Conservation (phyloP, 2,113 vertebrate genomes). For the Anhinga anhinga region DNA sequence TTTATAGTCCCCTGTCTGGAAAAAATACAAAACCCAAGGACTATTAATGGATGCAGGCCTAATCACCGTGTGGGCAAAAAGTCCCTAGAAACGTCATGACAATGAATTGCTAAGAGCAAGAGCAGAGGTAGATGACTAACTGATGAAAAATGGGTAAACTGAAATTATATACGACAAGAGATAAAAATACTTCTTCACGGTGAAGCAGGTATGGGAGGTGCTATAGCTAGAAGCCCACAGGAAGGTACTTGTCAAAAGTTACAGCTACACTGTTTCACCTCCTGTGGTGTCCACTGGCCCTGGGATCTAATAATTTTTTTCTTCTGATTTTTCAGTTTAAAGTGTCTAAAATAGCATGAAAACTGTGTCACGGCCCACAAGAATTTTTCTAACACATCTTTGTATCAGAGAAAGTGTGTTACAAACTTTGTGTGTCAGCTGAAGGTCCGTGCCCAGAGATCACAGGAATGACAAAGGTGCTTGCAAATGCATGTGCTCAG, state of each 20-base stretch:
- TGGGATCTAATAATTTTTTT: not conserved
- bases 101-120: not conserved
- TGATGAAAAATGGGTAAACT: not conserved
- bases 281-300: not conserved
- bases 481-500: not conserved
- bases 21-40: not conserved
- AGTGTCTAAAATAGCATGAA: not conserved
- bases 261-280: not conserved
- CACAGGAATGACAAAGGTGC: not conserved
- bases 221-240: not conserved
- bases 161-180: not conserved
- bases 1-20: not conserved
- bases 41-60: not conserved
- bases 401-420: not conserved
- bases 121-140: not conserved
- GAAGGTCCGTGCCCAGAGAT: not conserved
- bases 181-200: not conserved
- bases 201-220: not conserved
- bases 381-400: not conserved
- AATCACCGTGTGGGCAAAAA: not conserved
- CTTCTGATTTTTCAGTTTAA: not conserved
- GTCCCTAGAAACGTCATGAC: not conserved
- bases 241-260: not conserved
- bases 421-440: not conserved
- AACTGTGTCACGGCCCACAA: not conserved